Base-by-base conservation (phyloP, 1,140 invertebrate species). In the Muscidifurax raptorellus region DNA sequence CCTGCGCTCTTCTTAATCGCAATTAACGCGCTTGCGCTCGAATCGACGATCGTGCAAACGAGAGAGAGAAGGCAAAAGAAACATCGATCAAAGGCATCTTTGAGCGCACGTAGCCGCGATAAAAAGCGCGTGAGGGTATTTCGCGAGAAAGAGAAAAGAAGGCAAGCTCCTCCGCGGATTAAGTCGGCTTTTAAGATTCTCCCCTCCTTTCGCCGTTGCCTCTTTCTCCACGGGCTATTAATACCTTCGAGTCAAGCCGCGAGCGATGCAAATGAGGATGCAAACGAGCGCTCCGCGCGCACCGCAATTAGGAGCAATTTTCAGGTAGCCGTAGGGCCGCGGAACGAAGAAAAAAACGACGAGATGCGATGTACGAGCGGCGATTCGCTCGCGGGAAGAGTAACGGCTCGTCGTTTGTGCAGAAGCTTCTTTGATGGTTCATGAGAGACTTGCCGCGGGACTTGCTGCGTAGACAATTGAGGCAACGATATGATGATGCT, bases 201-300 rank as follows among this genome's bases (percentile, higher is more conserved):
- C 40, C 40, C n/a, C 25, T 79, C 25, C 30, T 79, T n/a, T 40
- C 32, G 2, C 75, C 59, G 22, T 64, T 27, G 13, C 32, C 71
- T 22, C 71, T 72, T 36, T 72, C 71, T 72, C 22, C 15, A 47
- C 64, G 66, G 36, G 67, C 25, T 81, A 72, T 81, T 81, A 80
- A 81, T 81, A 72, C 44, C 67, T 71, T 25, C 44, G 36, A 28
- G 52, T 32, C n/a, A 18, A 12, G 71, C 52, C 47, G 30, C 25
- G 69, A n/a, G 47, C 52, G 47, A 82, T 82, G 80, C 71, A 82
- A 82, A 82, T 82, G 71, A 80, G 71, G 80, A 59, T 75, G 71
- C 71, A 75, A 81, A 72, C 40, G 80, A 82, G 59, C 74, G 74
- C 69, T 22, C 27, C 27, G 74, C 28, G 44, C 40, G 28, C 44